These are phyloP conservation scores for Atopsyche davidsoni DNA, from an alignment of 1,140 invertebrate species.

Conservation along the genomic window DNA sequence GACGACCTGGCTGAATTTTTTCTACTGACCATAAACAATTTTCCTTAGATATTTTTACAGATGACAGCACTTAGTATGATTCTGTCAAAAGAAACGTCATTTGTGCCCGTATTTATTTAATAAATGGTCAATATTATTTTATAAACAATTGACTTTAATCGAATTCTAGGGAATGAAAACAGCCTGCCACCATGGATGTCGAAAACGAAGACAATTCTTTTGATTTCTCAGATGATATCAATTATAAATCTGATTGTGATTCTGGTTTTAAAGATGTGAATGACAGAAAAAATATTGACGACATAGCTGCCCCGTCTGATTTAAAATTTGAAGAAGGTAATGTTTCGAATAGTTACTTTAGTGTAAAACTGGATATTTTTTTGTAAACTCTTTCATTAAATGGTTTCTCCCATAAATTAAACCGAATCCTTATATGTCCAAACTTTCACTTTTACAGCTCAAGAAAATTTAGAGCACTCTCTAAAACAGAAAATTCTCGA, in stretches of 20 bases:
- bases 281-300: conserved; percentile 37
- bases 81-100: no score
- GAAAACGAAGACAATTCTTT: conserved; percentile 19
- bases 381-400: background rate
- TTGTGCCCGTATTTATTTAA: no score
- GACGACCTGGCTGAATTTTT: no score
- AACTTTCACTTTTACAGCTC: conserved; percentile 20
- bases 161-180: conserved; percentile 11
- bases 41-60: no score
- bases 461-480: conserved; percentile 10
- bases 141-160: background rate
- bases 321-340: conserved; percentile 48
- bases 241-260: conserved; percentile 19
- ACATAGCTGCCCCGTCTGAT: conserved; percentile 48
- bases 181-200: conserved; percentile 13
- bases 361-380: background rate
- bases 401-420: no score
- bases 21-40: no score
- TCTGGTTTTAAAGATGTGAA: conserved; percentile 18
- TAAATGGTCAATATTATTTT: no score
- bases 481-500: conserved; percentile 41
- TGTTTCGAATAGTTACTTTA: conserved; percentile 2
- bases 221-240: conserved; percentile 15
- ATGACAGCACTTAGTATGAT: no score
- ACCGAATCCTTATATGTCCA: background rate